Evolutionary conservation across 2,113 vertebrate species (phyloP).

Genomic region (Brienomyrus brachyistius): DNA sequence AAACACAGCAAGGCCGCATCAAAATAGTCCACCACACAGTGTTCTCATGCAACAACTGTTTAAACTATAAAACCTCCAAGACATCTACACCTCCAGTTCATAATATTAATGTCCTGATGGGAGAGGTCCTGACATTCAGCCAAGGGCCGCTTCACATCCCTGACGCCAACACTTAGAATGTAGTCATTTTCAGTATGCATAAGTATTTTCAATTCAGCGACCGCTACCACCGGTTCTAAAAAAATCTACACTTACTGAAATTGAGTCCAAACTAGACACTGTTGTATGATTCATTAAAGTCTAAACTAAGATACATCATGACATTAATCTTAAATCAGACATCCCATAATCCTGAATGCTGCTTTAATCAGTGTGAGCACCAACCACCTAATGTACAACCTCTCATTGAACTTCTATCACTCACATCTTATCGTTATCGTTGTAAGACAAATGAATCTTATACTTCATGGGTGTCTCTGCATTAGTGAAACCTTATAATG

Average conservation of each 20-base stretch:
- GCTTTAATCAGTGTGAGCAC: not conserved
- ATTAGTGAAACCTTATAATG: not conserved
- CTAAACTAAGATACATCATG: not conserved
- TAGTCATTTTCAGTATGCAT: not conserved
- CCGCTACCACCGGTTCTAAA: not conserved
- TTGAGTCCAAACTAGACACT: not conserved
- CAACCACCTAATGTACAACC: not conserved
- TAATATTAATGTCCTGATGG: not conserved
- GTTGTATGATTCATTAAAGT: not conserved
- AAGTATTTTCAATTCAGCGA: not conserved
- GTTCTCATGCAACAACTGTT: not conserved
- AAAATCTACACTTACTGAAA: not conserved
- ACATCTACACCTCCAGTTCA: not conserved
- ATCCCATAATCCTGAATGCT: not conserved
- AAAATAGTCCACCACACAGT: not conserved
- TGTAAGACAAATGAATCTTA: not conserved
- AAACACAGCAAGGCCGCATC: not conserved
- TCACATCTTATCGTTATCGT: not conserved
- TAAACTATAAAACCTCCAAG: not conserved
- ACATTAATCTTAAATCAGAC: not conserved
- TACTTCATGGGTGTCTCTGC: not conserved
- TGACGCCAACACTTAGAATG: not conserved
- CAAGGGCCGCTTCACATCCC: not conserved
- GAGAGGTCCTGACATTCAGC: not conserved
- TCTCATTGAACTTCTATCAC: not conserved